Evolutionary conservation across 2,113 vertebrate species (phyloP).

Genomic region (Gasterosteus nipponicus): DNA sequence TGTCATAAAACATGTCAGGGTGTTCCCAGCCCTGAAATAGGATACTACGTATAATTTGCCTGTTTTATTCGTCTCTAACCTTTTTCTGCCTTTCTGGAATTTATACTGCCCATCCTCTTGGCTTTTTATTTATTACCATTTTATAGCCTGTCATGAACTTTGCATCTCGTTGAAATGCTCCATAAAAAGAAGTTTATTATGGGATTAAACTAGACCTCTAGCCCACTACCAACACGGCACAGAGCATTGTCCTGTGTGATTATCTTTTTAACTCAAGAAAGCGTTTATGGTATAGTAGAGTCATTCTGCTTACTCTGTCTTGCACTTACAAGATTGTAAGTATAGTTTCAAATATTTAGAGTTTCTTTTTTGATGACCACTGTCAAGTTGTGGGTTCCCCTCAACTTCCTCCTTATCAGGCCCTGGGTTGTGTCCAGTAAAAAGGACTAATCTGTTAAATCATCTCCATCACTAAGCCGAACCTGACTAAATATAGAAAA

Average conservation of each 20-base stretch:
- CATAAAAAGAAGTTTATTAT: conserved; percentile 63
- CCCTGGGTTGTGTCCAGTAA: conserved; percentile 56
- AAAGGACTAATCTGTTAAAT: conserved; percentile 76
- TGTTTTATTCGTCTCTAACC: conserved; percentile 48
- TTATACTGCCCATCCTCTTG: conserved; percentile 50
- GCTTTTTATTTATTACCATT: conserved; percentile 61
- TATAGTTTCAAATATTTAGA: conserved; percentile 38
- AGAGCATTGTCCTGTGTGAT: conserved; percentile 21
- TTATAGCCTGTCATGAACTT: conserved; percentile 61
- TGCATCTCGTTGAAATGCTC: conserved; percentile 52
- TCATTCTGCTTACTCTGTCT: conserved; percentile 23
- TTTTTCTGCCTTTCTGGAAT: conserved; percentile 36
- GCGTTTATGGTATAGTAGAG: conserved; percentile 38
- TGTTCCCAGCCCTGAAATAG: conserved; percentile 48
- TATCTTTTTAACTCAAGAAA: conserved; percentile 33
- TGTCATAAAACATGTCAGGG: conserved; percentile 57
- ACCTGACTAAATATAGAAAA: conserved; percentile 70
- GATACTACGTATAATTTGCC: conserved; percentile 31
- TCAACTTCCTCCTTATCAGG: conserved; percentile 57
- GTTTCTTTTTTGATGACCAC: conserved; percentile 38
- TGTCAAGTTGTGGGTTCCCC: conserved; percentile 42
- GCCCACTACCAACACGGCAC: conserved; percentile 3
- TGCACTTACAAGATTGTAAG: conserved; percentile 26
- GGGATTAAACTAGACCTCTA: conserved; percentile 42
- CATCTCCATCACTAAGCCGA: conserved; percentile 70